A percentile compares a stretch with the other conserved stretches of the same genome.
Evolutionary conservation across 2,888 invertebrate genomes (phyloP).

Genomic region (Oeneis ivallda): DNA sequence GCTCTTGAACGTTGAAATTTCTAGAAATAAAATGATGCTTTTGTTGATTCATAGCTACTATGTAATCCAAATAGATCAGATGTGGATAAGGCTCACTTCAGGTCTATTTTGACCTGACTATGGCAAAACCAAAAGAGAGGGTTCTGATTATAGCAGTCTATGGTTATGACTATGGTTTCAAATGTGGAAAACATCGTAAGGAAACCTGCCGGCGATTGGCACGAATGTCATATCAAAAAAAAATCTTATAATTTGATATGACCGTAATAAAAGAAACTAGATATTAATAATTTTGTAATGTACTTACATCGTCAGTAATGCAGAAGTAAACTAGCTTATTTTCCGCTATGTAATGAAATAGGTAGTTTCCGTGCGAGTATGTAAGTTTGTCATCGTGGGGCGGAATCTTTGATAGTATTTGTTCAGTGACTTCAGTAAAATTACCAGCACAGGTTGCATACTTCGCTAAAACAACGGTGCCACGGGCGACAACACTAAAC

Average conservation of each 20-base stretch:
- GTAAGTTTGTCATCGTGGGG: slow-evolving; percentile 95
- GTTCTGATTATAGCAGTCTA: too few relatives aligned
- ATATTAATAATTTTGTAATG: slow-evolving; percentile 29
- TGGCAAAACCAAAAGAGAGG: too few relatives aligned
- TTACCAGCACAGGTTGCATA: slow-evolving; percentile 96
- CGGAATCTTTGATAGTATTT: slow-evolving; percentile 92
- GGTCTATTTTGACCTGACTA: too few relatives aligned
- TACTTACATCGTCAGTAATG: slow-evolving; percentile 95
- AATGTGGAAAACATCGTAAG: too few relatives aligned
- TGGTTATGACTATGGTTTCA: too few relatives aligned
- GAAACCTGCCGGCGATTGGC: too few relatives aligned
- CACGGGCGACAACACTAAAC: slow-evolving; percentile 94
- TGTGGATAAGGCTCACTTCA: too few relatives aligned
- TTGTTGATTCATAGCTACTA: background rate
- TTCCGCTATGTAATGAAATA: slow-evolving; percentile 95
- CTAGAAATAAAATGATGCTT: slow-evolving; percentile 73
- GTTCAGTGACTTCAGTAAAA: slow-evolving; percentile 96
- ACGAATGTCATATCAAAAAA: too few relatives aligned
- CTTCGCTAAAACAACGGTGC: slow-evolving; percentile 92
- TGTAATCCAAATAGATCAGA: too few relatives aligned
- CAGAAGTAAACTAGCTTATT: slow-evolving; percentile 95
- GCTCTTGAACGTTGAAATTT: slow-evolving; percentile 96
- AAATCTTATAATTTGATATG: too few relatives aligned
- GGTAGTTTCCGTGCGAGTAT: slow-evolving; percentile 95
- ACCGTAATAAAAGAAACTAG: background rate